phyloP scores from a whole-genome alignment of 23 tunicate genomes.

The Styela clava region DNA sequence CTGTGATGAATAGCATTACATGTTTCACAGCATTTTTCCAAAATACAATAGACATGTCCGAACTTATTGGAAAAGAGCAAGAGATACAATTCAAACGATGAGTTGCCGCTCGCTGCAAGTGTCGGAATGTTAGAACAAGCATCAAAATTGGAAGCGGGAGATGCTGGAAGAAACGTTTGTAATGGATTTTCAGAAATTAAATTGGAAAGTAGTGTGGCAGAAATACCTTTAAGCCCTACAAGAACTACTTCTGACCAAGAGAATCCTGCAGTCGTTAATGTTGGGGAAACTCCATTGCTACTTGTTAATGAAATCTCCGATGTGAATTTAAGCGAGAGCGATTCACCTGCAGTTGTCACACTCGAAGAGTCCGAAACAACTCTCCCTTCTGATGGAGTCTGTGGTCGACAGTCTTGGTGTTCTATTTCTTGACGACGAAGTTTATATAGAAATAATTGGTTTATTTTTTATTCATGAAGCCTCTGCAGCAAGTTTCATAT shows the following conservation, averaged over 20 bases:
- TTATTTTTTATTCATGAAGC: too few species aligned
- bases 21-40: slow-evolving; percentile 32
- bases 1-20: background rate
- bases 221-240: slow-evolving; percentile 16
- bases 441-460: too few species aligned
- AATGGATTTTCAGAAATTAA: slow-evolving; percentile 19
- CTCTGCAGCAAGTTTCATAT: too few species aligned
- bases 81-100: background rate
- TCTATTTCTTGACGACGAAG: background rate
- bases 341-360: slow-evolving; percentile 20
- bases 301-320: background rate
- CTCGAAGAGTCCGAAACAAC: slow-evolving; percentile 13
- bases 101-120: slow-evolving; percentile 20
- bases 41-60: slow-evolving; percentile 34
- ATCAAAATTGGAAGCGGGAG: slow-evolving; percentile 19
- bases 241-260: slow-evolving; percentile 2
- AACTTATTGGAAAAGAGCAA: background rate
- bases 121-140: background rate
- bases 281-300: slow-evolving; percentile 20
- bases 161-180: background rate
- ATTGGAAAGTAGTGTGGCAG: slow-evolving; percentile 22
- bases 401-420: slow-evolving; percentile 28
- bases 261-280: slow-evolving; percentile 11
- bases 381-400: slow-evolving; percentile 3
- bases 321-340: background rate